Conservation (phyloP, 2,797 vertebrate species). For the Capromys pilorides region DNA sequence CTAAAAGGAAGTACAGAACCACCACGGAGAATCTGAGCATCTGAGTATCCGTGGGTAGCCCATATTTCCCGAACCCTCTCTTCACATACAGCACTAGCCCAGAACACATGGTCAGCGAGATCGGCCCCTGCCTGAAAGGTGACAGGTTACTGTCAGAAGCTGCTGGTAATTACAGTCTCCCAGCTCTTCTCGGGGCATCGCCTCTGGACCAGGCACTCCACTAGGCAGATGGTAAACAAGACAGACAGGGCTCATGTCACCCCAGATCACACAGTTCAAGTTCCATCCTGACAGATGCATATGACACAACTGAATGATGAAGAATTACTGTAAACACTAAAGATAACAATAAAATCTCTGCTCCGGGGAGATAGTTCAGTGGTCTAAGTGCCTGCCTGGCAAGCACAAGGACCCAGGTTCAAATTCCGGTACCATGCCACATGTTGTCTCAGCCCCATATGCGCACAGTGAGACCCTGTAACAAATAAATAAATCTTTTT, state of each 20-base stretch:
- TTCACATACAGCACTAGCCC: neutral
- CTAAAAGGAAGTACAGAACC: neutral
- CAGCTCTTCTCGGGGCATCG: neutral
- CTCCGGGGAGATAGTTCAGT: no score
- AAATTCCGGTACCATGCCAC: no score
- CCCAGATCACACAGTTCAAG: neutral
- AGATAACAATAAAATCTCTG: neutral
- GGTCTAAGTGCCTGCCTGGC: no score
- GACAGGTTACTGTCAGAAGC: neutral
- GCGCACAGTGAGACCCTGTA: no score
- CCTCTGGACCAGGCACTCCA: neutral
- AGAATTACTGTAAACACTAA: neutral
- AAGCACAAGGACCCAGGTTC: no score
- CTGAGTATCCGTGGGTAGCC: neutral
- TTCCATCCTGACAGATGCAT: conserved; percentile 45
- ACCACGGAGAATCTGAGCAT: neutral
- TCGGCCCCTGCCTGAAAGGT: neutral
- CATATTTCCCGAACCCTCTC: neutral
- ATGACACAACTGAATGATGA: conserved; percentile 18
- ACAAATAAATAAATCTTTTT: no score
- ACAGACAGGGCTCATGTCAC: accelerated
- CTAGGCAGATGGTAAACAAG: neutral
- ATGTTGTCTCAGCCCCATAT: no score
- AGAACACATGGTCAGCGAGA: neutral
- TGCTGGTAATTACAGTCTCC: neutral